Conservation (phyloP, 2,797 vertebrate species). For the Apogon talboti region DNA sequence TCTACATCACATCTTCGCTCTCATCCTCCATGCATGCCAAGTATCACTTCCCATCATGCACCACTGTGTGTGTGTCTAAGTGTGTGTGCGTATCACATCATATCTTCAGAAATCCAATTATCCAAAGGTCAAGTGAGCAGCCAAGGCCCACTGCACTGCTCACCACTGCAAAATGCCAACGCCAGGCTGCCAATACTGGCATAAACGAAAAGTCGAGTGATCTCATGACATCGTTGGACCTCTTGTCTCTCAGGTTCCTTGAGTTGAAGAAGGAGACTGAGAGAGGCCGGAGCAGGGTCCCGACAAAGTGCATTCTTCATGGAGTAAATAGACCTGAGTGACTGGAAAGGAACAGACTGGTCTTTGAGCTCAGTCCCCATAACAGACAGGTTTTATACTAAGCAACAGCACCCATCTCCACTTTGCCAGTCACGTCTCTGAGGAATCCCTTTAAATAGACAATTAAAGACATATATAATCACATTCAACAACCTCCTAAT, state of each 20-base stretch:
- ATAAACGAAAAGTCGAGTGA: constrained; percentile 60
- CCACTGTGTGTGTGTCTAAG: constrained; percentile 34
- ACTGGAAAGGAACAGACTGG: constrained; percentile 6
- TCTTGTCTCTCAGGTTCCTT: constrained; percentile 36
- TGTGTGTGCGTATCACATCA: constrained; percentile 67
- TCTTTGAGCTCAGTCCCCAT: constrained; percentile 15
- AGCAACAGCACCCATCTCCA: constrained; percentile 31
- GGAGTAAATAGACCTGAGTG: constrained; percentile 31
- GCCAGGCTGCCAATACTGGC: constrained; percentile 61
- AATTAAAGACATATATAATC: constrained; percentile 61
- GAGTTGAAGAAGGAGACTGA: constrained; percentile 25
- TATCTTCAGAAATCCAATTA: constrained; percentile 84
- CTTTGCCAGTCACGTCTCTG: constrained; percentile 3
- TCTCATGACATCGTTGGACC: constrained; percentile 55
- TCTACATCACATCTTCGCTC: constrained; percentile 36
- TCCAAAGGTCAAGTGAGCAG: constrained; percentile 82
- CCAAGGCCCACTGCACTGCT: constrained; percentile 66
- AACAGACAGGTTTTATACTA: constrained; percentile 8
- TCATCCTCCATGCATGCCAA: constrained; percentile 71
- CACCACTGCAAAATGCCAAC: constrained; percentile 79
- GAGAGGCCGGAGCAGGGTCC: constrained; percentile 20
- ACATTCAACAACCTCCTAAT: constrained; percentile 40
- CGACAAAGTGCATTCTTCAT: constrained; percentile 14
- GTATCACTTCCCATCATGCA: constrained; percentile 77
- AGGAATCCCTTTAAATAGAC: constrained; percentile 44